These are phyloP conservation scores for Steromphala cineraria DNA, from an alignment of 2,888 invertebrate genomes.

Conservation along the genomic window DNA sequence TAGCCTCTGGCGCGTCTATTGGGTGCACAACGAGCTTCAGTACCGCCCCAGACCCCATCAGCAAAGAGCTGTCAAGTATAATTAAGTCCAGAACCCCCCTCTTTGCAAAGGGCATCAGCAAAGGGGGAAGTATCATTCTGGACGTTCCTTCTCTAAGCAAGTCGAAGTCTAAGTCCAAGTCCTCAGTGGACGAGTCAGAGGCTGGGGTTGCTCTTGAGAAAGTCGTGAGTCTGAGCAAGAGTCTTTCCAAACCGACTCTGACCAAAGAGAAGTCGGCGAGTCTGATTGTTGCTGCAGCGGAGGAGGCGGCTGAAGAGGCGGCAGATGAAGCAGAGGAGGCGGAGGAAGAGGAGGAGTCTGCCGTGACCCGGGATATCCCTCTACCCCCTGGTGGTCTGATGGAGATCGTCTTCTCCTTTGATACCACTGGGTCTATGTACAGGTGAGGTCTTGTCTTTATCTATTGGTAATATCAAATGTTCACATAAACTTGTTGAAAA, in stretches of 20 bases:
- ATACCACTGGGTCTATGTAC: slow-evolving; percentile 68
- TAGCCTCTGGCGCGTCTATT: slow-evolving; percentile 23
- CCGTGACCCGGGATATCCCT: background rate
- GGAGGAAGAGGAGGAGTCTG: slow-evolving; percentile 1
- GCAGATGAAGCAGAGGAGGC: background rate
- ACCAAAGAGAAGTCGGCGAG: background rate
- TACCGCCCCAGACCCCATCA: slow-evolving; percentile 12
- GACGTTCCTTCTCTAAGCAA: background rate
- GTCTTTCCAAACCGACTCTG: background rate
- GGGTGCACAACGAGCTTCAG: slow-evolving; percentile 21
- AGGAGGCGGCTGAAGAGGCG: background rate
- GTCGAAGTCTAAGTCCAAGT: background rate
- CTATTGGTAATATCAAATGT: too few relatives aligned
- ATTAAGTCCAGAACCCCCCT: background rate
- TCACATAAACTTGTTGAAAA: too few relatives aligned
- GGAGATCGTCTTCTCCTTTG: slow-evolving; percentile 68
- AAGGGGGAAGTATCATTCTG: background rate
- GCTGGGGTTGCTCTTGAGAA: background rate
- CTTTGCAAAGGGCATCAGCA: background rate
- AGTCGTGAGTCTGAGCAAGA: background rate
- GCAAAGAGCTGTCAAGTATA: slow-evolving; percentile 20
- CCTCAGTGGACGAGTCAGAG: background rate
- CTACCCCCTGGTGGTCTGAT: slow-evolving; percentile 51
- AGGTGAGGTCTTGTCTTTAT: background rate
- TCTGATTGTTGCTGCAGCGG: background rate